Evolutionary conservation across 1,140 invertebrate species (phyloP).

Genomic region (Danaus melanippus): DNA sequence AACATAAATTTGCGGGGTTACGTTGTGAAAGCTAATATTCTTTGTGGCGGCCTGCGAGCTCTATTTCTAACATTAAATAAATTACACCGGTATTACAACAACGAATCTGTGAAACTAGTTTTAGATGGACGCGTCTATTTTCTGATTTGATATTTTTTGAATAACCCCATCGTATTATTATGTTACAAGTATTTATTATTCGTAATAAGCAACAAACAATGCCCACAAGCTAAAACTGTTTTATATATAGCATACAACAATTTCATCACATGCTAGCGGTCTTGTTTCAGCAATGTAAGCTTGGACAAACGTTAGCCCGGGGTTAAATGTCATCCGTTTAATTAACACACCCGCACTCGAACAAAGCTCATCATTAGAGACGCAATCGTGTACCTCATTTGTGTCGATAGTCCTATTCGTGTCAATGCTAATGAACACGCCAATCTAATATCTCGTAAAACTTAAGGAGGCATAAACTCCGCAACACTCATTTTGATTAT

Average conservation of each 20-base stretch:
- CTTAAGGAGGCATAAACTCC: constrained; percentile 15
- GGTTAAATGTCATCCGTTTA: constrained; percentile 33
- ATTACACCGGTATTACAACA: constrained; percentile 69
- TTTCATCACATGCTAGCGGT: neutral
- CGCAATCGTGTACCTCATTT: constrained; percentile 39
- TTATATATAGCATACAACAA: too few species aligned
- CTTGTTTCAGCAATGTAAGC: constrained; percentile 5
- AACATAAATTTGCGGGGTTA: constrained; percentile 64
- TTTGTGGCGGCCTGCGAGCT: constrained; percentile 59
- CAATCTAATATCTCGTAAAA: constrained; percentile 46
- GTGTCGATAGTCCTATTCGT: constrained; percentile 47
- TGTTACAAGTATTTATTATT: too few species aligned
- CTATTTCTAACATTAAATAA: constrained; percentile 70
- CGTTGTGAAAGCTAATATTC: constrained; percentile 70
- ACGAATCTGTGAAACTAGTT: constrained; percentile 64
- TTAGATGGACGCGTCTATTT: constrained; percentile 53
- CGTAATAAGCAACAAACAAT: too few species aligned
- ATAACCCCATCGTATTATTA: too few species aligned
- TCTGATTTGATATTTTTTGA: too few species aligned
- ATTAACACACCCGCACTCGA: constrained; percentile 31
- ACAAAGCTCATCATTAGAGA: constrained; percentile 39
- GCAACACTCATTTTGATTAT: neutral
- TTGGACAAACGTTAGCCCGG: constrained; percentile 16
- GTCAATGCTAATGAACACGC: constrained; percentile 55
- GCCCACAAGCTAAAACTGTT: too few species aligned